Percentiles rank a stretch among this genome's conserved stretches.
These are phyloP conservation scores for Albula glossodonta DNA, from an alignment of 2,113 vertebrate genomes.

Conservation along the genomic window DNA sequence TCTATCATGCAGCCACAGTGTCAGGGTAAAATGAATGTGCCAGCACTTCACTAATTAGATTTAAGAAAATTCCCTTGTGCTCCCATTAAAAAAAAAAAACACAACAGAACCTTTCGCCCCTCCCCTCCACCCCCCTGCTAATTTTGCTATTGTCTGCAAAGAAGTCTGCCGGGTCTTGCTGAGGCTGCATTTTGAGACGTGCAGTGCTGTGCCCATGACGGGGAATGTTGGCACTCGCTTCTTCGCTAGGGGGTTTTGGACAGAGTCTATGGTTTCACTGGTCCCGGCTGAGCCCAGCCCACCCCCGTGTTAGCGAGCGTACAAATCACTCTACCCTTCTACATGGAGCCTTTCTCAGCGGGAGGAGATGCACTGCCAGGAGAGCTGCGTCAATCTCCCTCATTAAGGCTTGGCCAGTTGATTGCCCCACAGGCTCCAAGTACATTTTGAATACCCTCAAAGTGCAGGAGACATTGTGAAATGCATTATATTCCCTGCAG, in stretches of 20 bases:
- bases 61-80: slow-evolving; percentile 25
- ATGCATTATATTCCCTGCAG: neutral
- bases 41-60: slow-evolving; percentile 30
- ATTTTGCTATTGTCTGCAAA: slow-evolving; percentile 49
- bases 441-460: neutral
- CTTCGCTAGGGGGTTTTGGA: slow-evolving; percentile 32
- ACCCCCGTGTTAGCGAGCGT: neutral
- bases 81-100: slow-evolving; percentile 18
- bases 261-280: neutral
- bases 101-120: slow-evolving; percentile 36
- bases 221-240: slow-evolving; percentile 48
- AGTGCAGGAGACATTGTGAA: neutral
- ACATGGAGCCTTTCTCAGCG: neutral
- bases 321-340: neutral
- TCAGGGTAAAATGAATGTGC: neutral
- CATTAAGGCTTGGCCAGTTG: neutral
- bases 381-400: neutral
- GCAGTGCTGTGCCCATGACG: slow-evolving; percentile 43
- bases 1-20: neutral
- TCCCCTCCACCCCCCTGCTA: slow-evolving; percentile 25
- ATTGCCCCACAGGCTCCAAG: neutral
- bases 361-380: neutral
- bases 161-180: slow-evolving; percentile 44
- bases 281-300: neutral
- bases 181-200: slow-evolving; percentile 46